Conservation (phyloP, 30 jellyfish, hydroid and myxozoan species). For the Cassiopea xamachana region DNA sequence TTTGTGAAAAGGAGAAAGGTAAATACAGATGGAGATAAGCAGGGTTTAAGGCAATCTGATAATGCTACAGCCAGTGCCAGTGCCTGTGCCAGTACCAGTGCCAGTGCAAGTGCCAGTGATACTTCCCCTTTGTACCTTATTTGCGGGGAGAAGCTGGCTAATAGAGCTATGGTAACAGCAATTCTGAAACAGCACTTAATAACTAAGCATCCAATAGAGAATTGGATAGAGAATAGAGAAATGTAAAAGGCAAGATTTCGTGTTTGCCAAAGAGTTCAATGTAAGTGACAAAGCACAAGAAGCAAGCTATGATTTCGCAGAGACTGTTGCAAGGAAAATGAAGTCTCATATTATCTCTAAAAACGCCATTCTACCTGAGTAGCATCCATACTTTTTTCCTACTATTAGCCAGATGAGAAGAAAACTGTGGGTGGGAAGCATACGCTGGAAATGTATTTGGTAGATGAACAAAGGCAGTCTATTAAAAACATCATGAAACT, state of each 20-base stretch:
- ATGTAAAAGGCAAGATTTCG: not conserved
- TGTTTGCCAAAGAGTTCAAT: not conserved
- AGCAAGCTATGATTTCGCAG: not conserved
- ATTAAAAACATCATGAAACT: too few species aligned
- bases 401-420: too few species aligned
- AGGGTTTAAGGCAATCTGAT: too few species aligned
- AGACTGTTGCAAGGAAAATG: not conserved
- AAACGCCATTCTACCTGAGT: not conserved
- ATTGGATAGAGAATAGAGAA: not conserved
- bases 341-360: not conserved
- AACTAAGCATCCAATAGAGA: not conserved
- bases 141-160: not conserved
- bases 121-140: not conserved
- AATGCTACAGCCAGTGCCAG: too few species aligned
- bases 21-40: too few species aligned
- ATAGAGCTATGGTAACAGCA: not conserved
- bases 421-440: too few species aligned
- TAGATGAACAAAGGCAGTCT: too few species aligned
- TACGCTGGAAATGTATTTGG: too few species aligned
- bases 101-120: too few species aligned
- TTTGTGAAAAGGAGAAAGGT: too few species aligned
- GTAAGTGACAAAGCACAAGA: not conserved
- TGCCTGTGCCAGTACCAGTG: too few species aligned
- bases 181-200: not conserved
- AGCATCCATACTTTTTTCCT: too few species aligned